Evolutionary conservation across 2,797 vertebrate genomes (phyloP).

Genomic region (Buceros bicornis): DNA sequence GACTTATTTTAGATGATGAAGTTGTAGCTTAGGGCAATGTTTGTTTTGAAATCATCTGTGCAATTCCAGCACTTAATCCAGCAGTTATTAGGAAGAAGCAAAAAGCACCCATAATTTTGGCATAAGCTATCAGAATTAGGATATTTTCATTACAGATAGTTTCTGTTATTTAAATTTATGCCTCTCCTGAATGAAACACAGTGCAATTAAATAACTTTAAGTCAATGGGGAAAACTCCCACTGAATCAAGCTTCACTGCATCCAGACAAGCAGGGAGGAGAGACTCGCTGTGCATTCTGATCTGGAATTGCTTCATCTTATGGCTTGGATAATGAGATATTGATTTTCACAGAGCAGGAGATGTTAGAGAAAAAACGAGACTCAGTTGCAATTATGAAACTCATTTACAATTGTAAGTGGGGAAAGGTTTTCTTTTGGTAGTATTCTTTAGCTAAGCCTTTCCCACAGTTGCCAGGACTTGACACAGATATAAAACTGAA

Average conservation of each 20-base stretch:
- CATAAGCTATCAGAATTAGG: neutral
- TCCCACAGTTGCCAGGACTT: neutral
- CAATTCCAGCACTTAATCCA: neutral
- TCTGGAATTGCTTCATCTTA: conserved; percentile 24
- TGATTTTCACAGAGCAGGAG: conserved; percentile 38
- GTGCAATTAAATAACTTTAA: conserved; percentile 7
- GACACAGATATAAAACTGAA: neutral
- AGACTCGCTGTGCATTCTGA: neutral
- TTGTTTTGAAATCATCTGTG: neutral
- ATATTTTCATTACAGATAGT: neutral
- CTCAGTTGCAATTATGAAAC: conserved; percentile 13
- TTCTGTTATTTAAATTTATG: neutral
- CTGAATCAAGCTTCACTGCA: neutral
- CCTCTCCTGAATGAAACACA: neutral
- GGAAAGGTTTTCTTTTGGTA: conserved; percentile 7
- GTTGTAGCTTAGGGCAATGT: neutral
- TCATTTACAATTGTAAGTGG: conserved; percentile 22
- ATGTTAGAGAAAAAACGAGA: neutral
- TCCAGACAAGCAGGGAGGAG: neutral
- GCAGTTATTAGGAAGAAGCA: neutral
- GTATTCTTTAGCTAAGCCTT: neutral
- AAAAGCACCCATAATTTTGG: neutral
- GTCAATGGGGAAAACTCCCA: neutral
- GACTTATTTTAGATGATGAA: neutral
- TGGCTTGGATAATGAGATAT: conserved; percentile 50